Percentiles rank a stretch among this genome's conserved stretches.
Conservation (phyloP, 2,113 vertebrate genomes). For the Stictonetta naevosa region DNA sequence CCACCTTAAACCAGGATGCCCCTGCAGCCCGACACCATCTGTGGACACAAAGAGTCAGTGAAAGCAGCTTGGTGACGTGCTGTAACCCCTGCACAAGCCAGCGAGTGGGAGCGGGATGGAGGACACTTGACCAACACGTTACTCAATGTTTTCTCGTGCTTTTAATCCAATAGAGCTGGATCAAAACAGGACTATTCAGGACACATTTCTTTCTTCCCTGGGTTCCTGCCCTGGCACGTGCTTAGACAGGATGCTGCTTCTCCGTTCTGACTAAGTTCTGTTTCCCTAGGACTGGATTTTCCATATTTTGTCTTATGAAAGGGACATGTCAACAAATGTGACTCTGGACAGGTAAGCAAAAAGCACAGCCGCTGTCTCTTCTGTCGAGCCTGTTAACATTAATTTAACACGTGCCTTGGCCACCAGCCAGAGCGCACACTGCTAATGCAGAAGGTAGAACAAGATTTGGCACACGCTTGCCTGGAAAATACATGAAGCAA, state of each 20-base stretch:
- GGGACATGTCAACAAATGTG: slow-evolving; percentile 76
- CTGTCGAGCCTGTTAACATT: neutral
- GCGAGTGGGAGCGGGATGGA: neutral
- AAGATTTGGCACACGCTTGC: fast-evolving
- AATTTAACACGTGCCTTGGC: neutral
- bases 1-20: too few species aligned
- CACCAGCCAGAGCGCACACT: neutral
- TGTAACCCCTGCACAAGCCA: neutral
- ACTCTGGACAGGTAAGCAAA: slow-evolving; percentile 80
- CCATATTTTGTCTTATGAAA: slow-evolving; percentile 83
- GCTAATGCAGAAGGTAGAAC: neutral
- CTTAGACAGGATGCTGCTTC: neutral
- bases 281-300: slow-evolving; percentile 83
- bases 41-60: neutral
- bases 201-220: neutral
- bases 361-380: neutral
- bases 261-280: neutral
- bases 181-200: neutral
- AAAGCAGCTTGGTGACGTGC: neutral
- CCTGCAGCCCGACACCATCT: neutral
- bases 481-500: neutral
- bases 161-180: neutral
- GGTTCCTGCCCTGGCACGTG: neutral
- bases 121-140: too few species aligned
- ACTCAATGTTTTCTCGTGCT: neutral